Percentiles rank a stretch among this genome's conserved stretches.
phyloP scores from a whole-genome alignment of 1,140 invertebrate species.

The Saxidomus purpurata region DNA sequence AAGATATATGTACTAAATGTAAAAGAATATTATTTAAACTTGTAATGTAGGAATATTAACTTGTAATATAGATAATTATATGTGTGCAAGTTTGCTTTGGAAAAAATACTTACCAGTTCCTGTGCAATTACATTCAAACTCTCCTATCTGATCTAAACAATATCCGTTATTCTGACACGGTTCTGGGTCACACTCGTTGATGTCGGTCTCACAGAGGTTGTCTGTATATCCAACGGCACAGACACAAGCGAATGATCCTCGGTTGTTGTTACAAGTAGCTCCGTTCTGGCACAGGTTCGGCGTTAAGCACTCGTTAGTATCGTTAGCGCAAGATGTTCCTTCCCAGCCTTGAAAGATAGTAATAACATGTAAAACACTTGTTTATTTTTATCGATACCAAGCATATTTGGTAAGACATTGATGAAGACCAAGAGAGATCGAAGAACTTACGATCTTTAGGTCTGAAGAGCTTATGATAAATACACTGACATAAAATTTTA shows the following conservation, averaged over 20 bases:
- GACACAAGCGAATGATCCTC: conserved; percentile 54
- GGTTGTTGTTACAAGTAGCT: conserved; percentile 56
- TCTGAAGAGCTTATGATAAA: too few relatives aligned
- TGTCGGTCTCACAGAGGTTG: conserved; percentile 67
- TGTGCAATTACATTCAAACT: conserved; percentile 56
- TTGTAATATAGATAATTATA: too few relatives aligned
- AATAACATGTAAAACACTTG: too few relatives aligned
- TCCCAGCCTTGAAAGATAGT: conserved; percentile 55
- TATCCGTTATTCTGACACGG: conserved; percentile 76
- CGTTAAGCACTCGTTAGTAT: conserved; percentile 81
- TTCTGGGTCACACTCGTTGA: conserved; percentile 71
- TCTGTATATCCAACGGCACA: conserved; percentile 52
- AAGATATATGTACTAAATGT: too few relatives aligned
- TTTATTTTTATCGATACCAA: too few relatives aligned
- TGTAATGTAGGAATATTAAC: too few relatives aligned
- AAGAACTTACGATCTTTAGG: too few relatives aligned
- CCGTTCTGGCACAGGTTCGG: conserved; percentile 77
- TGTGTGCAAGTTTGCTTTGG: not conserved
- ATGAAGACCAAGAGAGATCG: too few relatives aligned
- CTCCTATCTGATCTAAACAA: conserved; percentile 66
- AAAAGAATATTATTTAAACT: too few relatives aligned
- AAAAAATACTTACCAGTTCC: conserved; percentile 40
- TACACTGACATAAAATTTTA: too few relatives aligned
- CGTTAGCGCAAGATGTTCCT: conserved; percentile 76
- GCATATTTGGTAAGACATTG: too few relatives aligned